Conservation (phyloP, 2,113 vertebrate species). For the Pycnonotus jocosus region DNA sequence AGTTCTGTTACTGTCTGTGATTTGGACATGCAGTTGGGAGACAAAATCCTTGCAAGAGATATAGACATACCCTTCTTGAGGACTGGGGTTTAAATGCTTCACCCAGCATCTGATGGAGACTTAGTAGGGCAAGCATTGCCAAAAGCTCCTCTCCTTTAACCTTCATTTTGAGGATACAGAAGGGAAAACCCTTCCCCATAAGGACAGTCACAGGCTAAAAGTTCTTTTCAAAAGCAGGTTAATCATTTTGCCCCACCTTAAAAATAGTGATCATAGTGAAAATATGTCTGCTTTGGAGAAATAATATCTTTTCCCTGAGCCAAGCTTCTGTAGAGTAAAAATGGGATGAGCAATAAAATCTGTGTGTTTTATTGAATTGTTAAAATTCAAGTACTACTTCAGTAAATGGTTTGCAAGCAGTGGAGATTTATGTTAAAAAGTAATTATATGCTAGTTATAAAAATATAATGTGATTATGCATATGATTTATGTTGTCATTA, state of each 20-base stretch:
- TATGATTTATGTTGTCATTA: constrained; percentile 9
- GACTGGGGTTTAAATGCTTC: not conserved
- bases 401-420: not conserved
- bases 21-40: not conserved
- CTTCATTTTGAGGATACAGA: not conserved
- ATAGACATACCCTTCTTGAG: not conserved
- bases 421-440: not conserved
- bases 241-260: not conserved
- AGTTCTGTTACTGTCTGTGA: not conserved
- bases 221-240: not conserved
- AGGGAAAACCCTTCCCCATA: not conserved
- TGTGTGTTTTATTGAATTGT: not conserved
- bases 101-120: not conserved
- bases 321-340: not conserved
- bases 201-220: not conserved
- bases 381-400: constrained; percentile 7
- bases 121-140: not conserved
- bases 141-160: not conserved
- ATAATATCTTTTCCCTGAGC: not conserved
- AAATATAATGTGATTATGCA: not conserved
- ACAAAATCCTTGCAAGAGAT: not conserved
- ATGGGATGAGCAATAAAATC: not conserved
- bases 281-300: not conserved
- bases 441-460: not conserved
- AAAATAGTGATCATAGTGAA: not conserved